A percentile compares a stretch with the other conserved stretches of the same genome.
These are phyloP conservation scores for Drosophila kuntzei DNA, from an alignment of 2,888 invertebrate genomes.

Conservation along the genomic window DNA sequence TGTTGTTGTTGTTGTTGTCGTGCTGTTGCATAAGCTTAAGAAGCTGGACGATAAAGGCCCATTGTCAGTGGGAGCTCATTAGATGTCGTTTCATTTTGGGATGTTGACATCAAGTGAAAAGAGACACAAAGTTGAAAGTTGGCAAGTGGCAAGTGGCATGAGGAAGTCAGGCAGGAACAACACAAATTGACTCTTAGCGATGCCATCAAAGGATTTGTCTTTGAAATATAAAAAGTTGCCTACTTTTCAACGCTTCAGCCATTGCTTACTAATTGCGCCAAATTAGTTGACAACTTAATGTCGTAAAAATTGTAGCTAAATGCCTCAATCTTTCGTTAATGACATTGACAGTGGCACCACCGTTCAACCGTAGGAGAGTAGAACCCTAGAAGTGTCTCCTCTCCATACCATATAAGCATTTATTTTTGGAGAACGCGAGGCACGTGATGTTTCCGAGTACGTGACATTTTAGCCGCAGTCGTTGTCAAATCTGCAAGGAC, in stretches of 20 bases:
- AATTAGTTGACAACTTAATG: conserved; percentile 83
- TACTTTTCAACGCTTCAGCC: conserved; percentile 29
- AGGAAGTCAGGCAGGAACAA: background rate
- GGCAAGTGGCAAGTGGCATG: background rate
- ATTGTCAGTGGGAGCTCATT: conserved; percentile 52
- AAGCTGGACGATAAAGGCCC: conserved; percentile 14
- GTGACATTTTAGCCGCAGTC: conserved; percentile 59
- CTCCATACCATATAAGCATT: conserved; percentile 17
- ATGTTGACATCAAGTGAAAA: conserved; percentile 24
- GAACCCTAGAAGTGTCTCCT: background rate
- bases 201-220: conserved; percentile 75
- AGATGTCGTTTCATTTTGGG: conserved; percentile 47
- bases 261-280: conserved; percentile 73
- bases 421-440: conserved; percentile 31
- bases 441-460: conserved; percentile 60
- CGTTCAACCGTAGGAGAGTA: background rate
- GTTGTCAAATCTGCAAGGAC: conserved; percentile 70
- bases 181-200: conserved; percentile 75
- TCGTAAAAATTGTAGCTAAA: conserved; percentile 76
- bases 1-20: conserved; percentile 13
- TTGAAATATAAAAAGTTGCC: conserved; percentile 23
- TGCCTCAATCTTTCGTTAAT: conserved; percentile 76
- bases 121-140: conserved; percentile 12
- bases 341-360: conserved; percentile 62
- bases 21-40: conserved; percentile 25